Evolutionary conservation across 2,797 vertebrate species (phyloP), one percentile per base, ranked within the genome.

Genomic region (Thaleichthys pacificus): DNA sequence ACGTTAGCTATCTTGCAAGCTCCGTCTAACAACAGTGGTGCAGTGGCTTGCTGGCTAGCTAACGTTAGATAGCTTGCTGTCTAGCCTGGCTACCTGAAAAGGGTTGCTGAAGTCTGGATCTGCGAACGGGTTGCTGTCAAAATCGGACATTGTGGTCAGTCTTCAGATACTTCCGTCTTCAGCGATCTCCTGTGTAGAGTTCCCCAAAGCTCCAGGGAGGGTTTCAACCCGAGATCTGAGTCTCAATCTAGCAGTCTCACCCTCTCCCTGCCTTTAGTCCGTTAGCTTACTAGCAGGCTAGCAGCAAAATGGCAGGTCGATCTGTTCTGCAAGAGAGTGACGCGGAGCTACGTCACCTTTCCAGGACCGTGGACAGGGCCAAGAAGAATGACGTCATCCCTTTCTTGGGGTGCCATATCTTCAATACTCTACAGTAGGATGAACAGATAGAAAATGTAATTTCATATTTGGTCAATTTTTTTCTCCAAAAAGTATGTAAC

Each of bases 91-190:
- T 92, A 94, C 93, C 93, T 94, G 93, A 85, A 99, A 99, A 9
- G 97, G 97, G 81, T 98, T 98, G 91, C 95, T 98, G 88, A 99
- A 96, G 91, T 98, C 97, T 85, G 97, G 97, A 85, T 99, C 96
- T 61, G 96, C 97, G 82, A 99, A 99, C 24, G 97, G 97, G 86
- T 99, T 98, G 86, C 95, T 98, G 91, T 98, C 97, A 86, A 98
- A 98, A 85, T 99, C 97, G 77, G 97, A 97, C 97, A 99, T 99
- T 73, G 74, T 86, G 9, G 58, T 72, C 51, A 56, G 82, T 74
- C 77, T 87, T 73, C 60, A 35, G 22, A 68, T 82, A 47, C 42
- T 47, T 47, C 42, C 42, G 51, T 56, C 51, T 56, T 56, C 78
- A 77, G 66, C 65, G 49, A 60, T 58, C 67, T 32, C 35, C 35